A percentile compares a stretch with the other conserved stretches of the same genome.
Conservation (phyloP, 2,797 vertebrate species). For the Leucoraja ocellata region DNA sequence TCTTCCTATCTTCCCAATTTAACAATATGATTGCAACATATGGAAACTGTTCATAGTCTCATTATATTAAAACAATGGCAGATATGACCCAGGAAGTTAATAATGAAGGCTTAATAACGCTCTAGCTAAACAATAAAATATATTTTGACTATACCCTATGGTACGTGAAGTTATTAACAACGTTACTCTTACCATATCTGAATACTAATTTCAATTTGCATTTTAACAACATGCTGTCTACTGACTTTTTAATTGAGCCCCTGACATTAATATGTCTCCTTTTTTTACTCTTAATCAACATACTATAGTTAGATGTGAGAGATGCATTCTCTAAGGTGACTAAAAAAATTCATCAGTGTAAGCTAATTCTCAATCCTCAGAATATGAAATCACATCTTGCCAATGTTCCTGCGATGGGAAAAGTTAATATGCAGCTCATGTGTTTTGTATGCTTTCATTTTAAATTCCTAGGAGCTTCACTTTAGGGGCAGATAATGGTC, state of each 20-base stretch:
- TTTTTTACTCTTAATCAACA: constrained; percentile 90
- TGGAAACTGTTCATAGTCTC: background rate
- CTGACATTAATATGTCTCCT: constrained; percentile 90
- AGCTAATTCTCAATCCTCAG: constrained; percentile 83
- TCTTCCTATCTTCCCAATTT: background rate
- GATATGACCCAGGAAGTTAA: background rate
- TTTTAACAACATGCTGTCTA: constrained; percentile 85
- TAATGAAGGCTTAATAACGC: constrained; percentile 27
- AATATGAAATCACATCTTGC: constrained; percentile 72
- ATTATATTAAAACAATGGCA: background rate
- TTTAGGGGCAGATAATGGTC: constrained; percentile 60
- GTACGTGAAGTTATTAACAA: constrained; percentile 84
- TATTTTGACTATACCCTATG: constrained; percentile 56
- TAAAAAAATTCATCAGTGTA: constrained; percentile 78
- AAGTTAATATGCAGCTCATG: constrained; percentile 83
- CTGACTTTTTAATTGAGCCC: constrained; percentile 96
- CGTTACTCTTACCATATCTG: constrained; percentile 71
- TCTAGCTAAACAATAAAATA: constrained; percentile 29
- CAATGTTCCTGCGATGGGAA: constrained; percentile 83
- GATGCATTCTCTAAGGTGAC: constrained; percentile 84
- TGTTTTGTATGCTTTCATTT: constrained; percentile 85
- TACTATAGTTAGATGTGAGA: constrained; percentile 66
- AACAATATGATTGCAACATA: background rate
- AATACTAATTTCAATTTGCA: constrained; percentile 89
- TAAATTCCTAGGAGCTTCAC: constrained; percentile 69